Evolutionary conservation across 2,888 invertebrate species (phyloP).

Genomic region (Carterocephalus palaemon): DNA sequence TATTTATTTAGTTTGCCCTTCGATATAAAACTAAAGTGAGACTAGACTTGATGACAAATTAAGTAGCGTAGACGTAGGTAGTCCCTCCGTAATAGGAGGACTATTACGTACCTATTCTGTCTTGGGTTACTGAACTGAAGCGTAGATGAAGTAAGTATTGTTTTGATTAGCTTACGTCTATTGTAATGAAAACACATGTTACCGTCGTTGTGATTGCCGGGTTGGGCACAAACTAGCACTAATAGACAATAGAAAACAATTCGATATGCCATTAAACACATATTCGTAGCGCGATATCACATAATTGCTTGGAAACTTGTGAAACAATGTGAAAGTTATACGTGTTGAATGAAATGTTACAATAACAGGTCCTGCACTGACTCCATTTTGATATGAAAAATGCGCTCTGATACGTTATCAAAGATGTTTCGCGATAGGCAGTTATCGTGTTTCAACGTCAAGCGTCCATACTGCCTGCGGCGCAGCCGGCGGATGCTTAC

Average conservation of each 20-base stretch:
- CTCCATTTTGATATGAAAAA: constrained; percentile 38
- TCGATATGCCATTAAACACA: constrained; percentile 46
- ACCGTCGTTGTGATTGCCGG: constrained; percentile 38
- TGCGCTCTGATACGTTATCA: constrained; percentile 59
- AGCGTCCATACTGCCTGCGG: background rate
- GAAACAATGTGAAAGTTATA: constrained; percentile 1
- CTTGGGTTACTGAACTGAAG: too few relatives aligned
- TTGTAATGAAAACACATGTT: constrained; percentile 11
- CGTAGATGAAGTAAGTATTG: too few relatives aligned
- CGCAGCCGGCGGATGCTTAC: background rate
- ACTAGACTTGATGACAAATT: too few relatives aligned
- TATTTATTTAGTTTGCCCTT: too few relatives aligned
- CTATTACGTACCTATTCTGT: too few relatives aligned
- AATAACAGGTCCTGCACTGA: constrained; percentile 16
- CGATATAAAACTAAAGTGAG: too few relatives aligned
- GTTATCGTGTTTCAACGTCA: constrained; percentile 19
- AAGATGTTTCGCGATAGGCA: constrained; percentile 49
- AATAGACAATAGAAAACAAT: constrained; percentile 42
- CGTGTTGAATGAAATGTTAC: constrained; percentile 10
- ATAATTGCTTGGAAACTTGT: constrained; percentile 18
- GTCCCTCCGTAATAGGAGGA: too few relatives aligned
- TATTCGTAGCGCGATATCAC: constrained; percentile 28
- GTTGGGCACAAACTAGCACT: constrained; percentile 43
- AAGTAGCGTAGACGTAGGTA: too few relatives aligned
- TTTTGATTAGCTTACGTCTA: background rate